Percentiles rank a stretch among this genome's conserved stretches.
phyloP scores from a whole-genome alignment of 2,888 invertebrate species.

The Tupiocoris notatus region DNA sequence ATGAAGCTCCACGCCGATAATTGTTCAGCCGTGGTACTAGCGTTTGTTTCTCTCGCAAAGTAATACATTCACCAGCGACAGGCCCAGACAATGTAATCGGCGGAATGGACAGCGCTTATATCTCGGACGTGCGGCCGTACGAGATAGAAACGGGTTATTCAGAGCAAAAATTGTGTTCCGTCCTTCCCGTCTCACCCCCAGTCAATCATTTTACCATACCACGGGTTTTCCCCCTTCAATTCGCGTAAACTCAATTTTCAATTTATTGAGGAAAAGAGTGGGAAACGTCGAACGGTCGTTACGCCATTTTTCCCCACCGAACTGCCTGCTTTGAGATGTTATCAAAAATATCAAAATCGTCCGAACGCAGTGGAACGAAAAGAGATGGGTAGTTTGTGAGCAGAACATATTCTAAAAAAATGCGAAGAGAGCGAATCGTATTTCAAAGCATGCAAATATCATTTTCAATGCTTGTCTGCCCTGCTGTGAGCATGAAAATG shows the following conservation, averaged over 20 bases:
- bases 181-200: not conserved
- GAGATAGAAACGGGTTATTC: not conserved
- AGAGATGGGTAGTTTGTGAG: no score
- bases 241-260: not conserved
- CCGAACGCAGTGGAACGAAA: no score
- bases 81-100: not conserved
- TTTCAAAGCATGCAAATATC: no score
- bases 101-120: not conserved
- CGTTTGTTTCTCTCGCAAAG: no score
- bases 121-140: not conserved
- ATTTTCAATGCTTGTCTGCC: no score
- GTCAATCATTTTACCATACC: not conserved
- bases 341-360: not conserved
- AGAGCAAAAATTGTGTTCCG: not conserved
- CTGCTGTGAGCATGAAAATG: no score
- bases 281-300: not conserved
- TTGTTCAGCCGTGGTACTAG: no score
- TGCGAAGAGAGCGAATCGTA: no score
- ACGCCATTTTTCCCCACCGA: not conserved
- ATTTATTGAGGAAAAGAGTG: not conserved
- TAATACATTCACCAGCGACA: not conserved
- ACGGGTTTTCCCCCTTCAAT: not conserved
- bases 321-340: not conserved
- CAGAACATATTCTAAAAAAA: no score
- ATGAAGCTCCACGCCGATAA: no score